phyloP scores from a whole-genome alignment of 2,888 invertebrate genomes.

The Branchellion lobata region DNA sequence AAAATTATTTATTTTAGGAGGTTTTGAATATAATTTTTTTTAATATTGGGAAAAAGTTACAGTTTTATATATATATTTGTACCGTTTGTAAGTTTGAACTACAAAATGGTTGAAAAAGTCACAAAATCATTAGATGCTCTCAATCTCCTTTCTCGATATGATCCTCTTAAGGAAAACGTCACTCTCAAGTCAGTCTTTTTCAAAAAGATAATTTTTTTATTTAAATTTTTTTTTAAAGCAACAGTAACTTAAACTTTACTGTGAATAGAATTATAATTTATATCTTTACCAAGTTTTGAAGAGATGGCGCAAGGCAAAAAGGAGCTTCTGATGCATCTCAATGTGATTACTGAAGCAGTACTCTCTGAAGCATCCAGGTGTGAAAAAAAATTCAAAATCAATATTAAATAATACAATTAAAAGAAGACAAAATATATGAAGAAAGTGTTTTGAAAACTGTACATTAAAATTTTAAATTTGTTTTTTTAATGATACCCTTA shows the following conservation, averaged over 20 bases:
- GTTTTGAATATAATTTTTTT: no score
- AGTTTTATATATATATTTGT: no score
- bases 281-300: background rate
- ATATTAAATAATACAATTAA: background rate
- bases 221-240: background rate
- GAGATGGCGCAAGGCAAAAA: background rate
- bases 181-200: background rate
- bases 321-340: background rate
- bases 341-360: background rate
- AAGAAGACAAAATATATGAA: no score
- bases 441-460: no score
- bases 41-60: no score
- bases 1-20: no score
- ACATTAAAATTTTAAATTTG: no score
- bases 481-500: no score
- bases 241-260: background rate
- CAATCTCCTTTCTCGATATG: background rate
- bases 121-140: background rate
- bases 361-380: slow-evolving; percentile 12
- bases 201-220: background rate
- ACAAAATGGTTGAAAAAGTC: slow-evolving; percentile 1
- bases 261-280: background rate
- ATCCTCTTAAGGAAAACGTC: background rate
- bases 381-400: background rate
- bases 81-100: no score